Conservation (phyloP, 30 jellyfish, hydroid and myxozoan species). For the Aurelia sp. region DNA sequence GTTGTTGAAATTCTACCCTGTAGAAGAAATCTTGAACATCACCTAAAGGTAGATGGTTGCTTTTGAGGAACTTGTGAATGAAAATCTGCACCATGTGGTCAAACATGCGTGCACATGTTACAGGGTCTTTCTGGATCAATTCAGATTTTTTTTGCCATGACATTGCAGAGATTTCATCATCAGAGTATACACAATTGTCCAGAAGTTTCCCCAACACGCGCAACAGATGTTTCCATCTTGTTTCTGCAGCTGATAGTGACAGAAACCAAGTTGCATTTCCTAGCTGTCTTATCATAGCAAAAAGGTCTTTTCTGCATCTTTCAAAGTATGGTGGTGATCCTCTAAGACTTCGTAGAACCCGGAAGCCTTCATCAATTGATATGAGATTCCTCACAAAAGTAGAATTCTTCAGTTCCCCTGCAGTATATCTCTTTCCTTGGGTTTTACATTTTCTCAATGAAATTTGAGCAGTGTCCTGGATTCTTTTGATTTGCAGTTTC, state of each 20-base stretch:
- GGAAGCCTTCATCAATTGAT: no score
- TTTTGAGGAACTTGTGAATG: constrained; percentile 16
- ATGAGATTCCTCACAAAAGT: no score
- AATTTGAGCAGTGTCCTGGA: no score
- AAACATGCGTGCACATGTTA: constrained; percentile 34
- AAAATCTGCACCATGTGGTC: constrained; percentile 19
- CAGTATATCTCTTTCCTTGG: no score
- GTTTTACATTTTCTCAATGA: no score
- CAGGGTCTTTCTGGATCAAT: constrained; percentile 24
- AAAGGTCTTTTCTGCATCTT: no score
- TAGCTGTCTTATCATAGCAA: no score
- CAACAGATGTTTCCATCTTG: constrained; percentile 33
- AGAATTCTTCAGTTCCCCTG: no score
- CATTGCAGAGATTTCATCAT: constrained; percentile 24
- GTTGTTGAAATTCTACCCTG: constrained; percentile 59
- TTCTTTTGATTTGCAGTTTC: no score
- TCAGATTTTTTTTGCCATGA: constrained; percentile 40
- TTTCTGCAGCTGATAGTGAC: constrained; percentile 18
- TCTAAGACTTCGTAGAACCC: no score
- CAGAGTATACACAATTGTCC: constrained; percentile 14
- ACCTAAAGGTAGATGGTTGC: constrained; percentile 14
- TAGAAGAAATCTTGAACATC: constrained; percentile 22
- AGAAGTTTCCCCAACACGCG: constrained; percentile 1
- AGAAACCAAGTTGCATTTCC: no score
- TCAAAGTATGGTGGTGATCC: no score